Conservation (phyloP, 1,140 invertebrate genomes). For the Apis cerana region DNA sequence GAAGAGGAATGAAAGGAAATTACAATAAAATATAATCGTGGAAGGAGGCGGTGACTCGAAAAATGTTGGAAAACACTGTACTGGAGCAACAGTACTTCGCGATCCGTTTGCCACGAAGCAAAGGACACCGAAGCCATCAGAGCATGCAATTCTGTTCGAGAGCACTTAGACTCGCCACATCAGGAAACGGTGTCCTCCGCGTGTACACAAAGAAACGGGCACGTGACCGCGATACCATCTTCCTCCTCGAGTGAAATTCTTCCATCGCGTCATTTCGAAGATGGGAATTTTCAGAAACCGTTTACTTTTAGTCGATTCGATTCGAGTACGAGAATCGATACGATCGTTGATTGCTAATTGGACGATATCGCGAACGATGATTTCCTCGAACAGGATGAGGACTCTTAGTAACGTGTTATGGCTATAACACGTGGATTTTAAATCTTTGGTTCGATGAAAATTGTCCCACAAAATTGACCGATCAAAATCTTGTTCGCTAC, state of each 20-base stretch:
- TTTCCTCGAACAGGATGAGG: too few relatives aligned
- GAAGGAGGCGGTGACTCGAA: too few relatives aligned
- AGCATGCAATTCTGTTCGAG: conserved; percentile 46
- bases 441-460: too few relatives aligned
- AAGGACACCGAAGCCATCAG: conserved; percentile 52
- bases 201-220: conserved; percentile 4
- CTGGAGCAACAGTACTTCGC: conserved; percentile 39
- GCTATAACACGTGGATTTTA: too few relatives aligned
- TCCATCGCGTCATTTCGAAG: not conserved
- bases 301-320: not conserved
- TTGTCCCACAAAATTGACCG: too few relatives aligned
- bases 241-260: not conserved
- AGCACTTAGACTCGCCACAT: conserved; percentile 53
- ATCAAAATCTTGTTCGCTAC: too few relatives aligned
- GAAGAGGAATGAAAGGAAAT: too few relatives aligned
- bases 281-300: not conserved
- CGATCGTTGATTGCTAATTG: not conserved
- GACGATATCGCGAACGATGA: not conserved
- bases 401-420: too few relatives aligned
- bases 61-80: not conserved
- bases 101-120: conserved; percentile 22
- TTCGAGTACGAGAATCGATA: not conserved
- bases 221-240: conserved; percentile 5
- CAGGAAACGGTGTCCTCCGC: conserved; percentile 31
- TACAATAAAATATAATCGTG: too few relatives aligned